A percentile compares a stretch with the other conserved stretches of the same genome.
These are phyloP conservation scores for Ctenoplectra terminalis DNA, from an alignment of 1,140 invertebrate genomes.

Conservation along the genomic window DNA sequence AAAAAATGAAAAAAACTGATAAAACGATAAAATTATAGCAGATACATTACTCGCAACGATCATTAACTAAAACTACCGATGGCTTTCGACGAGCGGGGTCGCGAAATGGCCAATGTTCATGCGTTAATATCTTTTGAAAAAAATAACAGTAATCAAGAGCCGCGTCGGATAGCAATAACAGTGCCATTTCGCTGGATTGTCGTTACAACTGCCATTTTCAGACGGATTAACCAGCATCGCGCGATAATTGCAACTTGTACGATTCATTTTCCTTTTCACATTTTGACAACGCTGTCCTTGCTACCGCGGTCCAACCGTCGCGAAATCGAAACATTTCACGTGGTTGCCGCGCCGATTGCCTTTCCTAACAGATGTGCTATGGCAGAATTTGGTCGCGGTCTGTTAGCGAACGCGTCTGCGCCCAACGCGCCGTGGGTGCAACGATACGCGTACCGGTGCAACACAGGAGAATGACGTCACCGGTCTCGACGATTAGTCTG, in stretches of 20 bases:
- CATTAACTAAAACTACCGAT: background rate
- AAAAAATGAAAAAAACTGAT: background rate
- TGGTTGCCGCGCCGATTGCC: background rate
- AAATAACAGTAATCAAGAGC: background rate
- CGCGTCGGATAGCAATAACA: background rate
- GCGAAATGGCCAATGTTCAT: background rate
- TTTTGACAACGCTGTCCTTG: background rate
- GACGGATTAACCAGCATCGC: background rate
- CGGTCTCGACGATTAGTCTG: slow-evolving; percentile 58
- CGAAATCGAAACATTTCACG: background rate
- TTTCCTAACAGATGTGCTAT: background rate
- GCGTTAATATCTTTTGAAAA: background rate
- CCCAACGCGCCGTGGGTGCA: slow-evolving; percentile 36
- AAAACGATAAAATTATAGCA: background rate
- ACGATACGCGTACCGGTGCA: slow-evolving; percentile 52
- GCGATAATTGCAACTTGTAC: background rate
- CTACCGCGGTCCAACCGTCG: background rate
- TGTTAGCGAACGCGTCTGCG: slow-evolving; percentile 15
- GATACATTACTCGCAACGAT: background rate
- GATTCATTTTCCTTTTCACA: background rate
- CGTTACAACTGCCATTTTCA: background rate
- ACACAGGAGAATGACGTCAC: slow-evolving; percentile 67
- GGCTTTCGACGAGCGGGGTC: background rate
- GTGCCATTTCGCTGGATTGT: background rate
- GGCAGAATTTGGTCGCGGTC: slow-evolving; percentile 4